These are phyloP conservation scores for Argynnis bischoffii DNA, from an alignment of 2,888 invertebrate genomes.

Conservation along the genomic window DNA sequence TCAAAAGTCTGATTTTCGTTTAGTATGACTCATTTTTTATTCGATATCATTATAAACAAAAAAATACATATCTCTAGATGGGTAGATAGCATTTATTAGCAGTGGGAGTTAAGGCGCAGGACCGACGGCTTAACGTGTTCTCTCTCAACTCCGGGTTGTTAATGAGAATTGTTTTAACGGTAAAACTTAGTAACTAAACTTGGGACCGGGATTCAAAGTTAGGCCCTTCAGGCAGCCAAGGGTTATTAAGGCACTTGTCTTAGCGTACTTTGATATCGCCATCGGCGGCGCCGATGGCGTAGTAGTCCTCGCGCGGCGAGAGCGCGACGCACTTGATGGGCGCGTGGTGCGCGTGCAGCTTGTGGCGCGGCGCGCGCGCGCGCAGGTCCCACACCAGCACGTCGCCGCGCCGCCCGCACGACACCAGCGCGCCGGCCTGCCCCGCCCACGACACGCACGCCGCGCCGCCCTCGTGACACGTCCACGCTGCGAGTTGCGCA, in stretches of 20 bases:
- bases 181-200: too few relatives aligned
- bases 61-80: too few relatives aligned
- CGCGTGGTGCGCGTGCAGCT: constrained; percentile 93
- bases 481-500: constrained; percentile 42
- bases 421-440: constrained; percentile 95
- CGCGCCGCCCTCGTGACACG: constrained; percentile 51
- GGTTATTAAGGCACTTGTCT: too few relatives aligned
- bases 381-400: constrained; percentile 98
- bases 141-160: too few relatives aligned
- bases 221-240: too few relatives aligned
- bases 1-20: too few relatives aligned
- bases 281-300: constrained; percentile 97
- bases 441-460: constrained; percentile 84
- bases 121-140: too few relatives aligned
- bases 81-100: constrained; percentile 22
- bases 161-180: too few relatives aligned
- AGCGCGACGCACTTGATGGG: constrained; percentile 97
- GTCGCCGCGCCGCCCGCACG: constrained; percentile 98
- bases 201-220: too few relatives aligned
- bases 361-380: constrained; percentile 92
- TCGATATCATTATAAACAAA: too few relatives aligned
- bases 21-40: too few relatives aligned
- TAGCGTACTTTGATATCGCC: constrained; percentile 91
- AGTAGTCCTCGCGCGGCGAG: constrained; percentile 97
- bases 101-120: too few relatives aligned